These are phyloP conservation scores for Netelia virgata DNA, from an alignment of 2,888 invertebrate genomes.

Conservation along the genomic window DNA sequence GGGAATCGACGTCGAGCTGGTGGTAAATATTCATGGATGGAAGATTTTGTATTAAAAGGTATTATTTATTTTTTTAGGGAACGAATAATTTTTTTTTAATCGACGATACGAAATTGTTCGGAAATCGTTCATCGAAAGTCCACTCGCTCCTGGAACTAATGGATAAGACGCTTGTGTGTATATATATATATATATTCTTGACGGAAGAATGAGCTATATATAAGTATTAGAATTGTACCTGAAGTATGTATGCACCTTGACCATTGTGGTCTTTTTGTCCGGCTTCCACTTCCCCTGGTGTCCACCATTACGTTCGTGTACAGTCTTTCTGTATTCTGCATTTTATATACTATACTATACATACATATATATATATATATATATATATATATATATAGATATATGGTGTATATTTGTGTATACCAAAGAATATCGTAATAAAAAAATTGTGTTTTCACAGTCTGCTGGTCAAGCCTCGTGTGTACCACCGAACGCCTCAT, in stretches of 20 bases:
- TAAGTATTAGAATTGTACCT: slow-evolving; percentile 13
- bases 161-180: too few species aligned
- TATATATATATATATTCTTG: background rate
- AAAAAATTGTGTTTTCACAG: slow-evolving; percentile 58
- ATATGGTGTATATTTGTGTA: slow-evolving; percentile 12
- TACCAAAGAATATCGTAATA: slow-evolving; percentile 37
- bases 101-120: too few species aligned
- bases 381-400: slow-evolving; percentile 10
- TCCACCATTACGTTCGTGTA: background rate
- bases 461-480: slow-evolving; percentile 54
- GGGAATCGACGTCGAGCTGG: too few species aligned
- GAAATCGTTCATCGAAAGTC: too few species aligned
- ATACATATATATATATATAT: background rate
- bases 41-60: too few species aligned
- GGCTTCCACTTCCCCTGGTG: slow-evolving; percentile 17
- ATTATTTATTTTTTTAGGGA: too few species aligned
- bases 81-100: too few species aligned
- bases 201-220: background rate
- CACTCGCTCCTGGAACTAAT: too few species aligned
- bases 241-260: slow-evolving; percentile 28
- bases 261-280: slow-evolving; percentile 24
- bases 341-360: background rate
- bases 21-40: too few species aligned
- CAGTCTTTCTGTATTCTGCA: slow-evolving; percentile 8
- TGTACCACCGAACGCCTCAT: slow-evolving; percentile 57